These are phyloP conservation scores for Diabrotica virgifera DNA, from an alignment of 1,140 invertebrate species.

Conservation along the genomic window DNA sequence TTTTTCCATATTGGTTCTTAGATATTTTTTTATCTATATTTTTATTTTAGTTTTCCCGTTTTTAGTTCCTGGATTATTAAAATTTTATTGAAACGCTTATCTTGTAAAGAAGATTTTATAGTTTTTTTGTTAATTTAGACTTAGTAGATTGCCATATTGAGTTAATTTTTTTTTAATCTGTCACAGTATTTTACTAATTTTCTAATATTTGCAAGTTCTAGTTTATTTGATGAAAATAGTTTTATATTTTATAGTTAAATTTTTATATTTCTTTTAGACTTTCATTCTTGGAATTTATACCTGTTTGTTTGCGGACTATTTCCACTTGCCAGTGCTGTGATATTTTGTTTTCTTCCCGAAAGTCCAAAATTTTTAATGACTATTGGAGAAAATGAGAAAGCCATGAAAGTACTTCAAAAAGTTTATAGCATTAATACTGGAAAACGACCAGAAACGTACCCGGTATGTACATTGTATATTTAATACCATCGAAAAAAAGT, in stretches of 20 bases:
- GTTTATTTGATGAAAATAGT: too few species aligned
- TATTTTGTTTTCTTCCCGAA: conserved; percentile 62
- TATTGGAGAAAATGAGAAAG: conserved; percentile 64
- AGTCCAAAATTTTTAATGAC: conserved; percentile 81
- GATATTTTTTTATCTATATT: too few species aligned
- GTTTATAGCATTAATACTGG: conserved; percentile 67
- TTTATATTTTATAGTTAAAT: neutral
- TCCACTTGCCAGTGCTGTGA: conserved; percentile 59
- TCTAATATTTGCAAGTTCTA: too few species aligned
- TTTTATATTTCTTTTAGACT: conserved; percentile 39
- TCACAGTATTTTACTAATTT: too few species aligned
- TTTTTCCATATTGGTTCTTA: too few species aligned
- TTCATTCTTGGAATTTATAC: conserved; percentile 74
- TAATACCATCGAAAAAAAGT: neutral
- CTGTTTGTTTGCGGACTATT: conserved; percentile 64
- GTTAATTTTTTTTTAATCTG: too few species aligned
- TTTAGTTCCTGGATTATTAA: too few species aligned
- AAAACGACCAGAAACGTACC: conserved; percentile 57
- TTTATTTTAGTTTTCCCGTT: too few species aligned
- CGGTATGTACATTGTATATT: conserved; percentile 36
- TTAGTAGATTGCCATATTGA: too few species aligned
- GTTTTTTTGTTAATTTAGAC: too few species aligned
- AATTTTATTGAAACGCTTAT: too few species aligned
- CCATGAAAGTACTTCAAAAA: conserved; percentile 57
- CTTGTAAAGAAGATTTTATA: too few species aligned